Conservation (phyloP, 2,888 invertebrate genomes). For the Mesoligia furuncula region DNA sequence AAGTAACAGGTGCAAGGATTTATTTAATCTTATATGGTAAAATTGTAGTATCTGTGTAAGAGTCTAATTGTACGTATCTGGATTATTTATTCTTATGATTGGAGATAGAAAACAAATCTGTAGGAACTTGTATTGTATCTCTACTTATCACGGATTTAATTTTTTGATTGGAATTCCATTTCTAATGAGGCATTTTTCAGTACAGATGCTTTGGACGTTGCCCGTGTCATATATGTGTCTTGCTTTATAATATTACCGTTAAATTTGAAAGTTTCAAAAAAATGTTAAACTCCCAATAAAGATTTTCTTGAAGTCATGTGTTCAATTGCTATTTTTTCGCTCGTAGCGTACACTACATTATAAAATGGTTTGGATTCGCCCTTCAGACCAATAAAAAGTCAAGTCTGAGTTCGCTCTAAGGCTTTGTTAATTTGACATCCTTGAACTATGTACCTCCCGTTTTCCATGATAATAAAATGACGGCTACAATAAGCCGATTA, state of each 20-base stretch:
- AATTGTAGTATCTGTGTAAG: constrained; percentile 20
- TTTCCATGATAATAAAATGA: constrained; percentile 18
- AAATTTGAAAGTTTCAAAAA: neutral
- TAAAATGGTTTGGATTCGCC: neutral
- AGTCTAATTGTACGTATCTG: constrained; percentile 19
- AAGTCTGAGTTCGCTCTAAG: neutral
- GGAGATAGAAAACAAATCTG: constrained; percentile 10
- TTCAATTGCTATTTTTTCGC: neutral
- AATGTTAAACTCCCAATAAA: neutral
- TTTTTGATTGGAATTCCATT: neutral
- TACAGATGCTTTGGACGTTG: neutral
- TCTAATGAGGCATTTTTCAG: neutral
- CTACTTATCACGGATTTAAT: constrained; percentile 5
- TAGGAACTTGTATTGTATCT: neutral
- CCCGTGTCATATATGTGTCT: too few species aligned
- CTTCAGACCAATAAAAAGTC: neutral
- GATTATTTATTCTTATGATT: neutral
- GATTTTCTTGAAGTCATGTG: neutral
- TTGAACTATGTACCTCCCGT: neutral
- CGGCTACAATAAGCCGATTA: constrained; percentile 34
- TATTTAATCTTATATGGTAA: constrained; percentile 35
- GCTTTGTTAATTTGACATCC: constrained; percentile 10
- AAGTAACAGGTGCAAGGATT: constrained; percentile 40
- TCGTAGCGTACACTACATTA: neutral
- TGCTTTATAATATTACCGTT: too few species aligned